Conservation (phyloP, 2,113 vertebrate species). For the Fulica atra region DNA sequence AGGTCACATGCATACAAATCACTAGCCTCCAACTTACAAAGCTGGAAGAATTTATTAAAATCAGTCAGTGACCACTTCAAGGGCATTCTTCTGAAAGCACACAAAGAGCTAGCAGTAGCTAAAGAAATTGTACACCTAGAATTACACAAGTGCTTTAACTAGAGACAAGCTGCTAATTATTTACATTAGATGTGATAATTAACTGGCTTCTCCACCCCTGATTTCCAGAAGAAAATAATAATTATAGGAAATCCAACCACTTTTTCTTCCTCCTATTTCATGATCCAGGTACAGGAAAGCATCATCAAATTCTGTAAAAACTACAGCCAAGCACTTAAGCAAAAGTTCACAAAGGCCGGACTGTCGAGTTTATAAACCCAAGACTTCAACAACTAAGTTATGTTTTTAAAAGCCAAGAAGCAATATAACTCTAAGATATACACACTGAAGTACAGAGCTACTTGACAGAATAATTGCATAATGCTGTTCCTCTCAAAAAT, state of each 20-base stretch:
- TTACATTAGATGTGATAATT: not conserved
- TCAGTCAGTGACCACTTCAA: not conserved
- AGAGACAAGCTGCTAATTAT: not conserved
- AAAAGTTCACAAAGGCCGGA: not conserved
- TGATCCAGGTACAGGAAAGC: not conserved
- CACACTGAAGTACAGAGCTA: not conserved
- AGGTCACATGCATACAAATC: not conserved
- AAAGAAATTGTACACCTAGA: rapidly evolving
- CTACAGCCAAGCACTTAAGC: not conserved
- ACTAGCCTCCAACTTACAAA: not conserved
- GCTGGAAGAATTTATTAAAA: not conserved
- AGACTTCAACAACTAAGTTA: not conserved
- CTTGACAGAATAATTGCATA: not conserved
- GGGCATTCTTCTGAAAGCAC: not conserved
- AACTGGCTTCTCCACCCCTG: not conserved
- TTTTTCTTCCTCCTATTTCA: not conserved
- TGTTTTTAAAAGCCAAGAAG: not conserved
- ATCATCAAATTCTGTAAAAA: not conserved
- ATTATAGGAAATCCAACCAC: not conserved
- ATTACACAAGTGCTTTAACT: not conserved
- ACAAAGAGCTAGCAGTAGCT: not conserved
- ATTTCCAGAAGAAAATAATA: not conserved
- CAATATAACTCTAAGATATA: not conserved
- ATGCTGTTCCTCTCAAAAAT: not conserved
- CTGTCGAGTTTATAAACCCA: not conserved